Evolutionary conservation across 2,888 invertebrate genomes (phyloP), one percentile per base, ranked within the genome.

Genomic region (Pyrochroa serraticornis): DNA sequence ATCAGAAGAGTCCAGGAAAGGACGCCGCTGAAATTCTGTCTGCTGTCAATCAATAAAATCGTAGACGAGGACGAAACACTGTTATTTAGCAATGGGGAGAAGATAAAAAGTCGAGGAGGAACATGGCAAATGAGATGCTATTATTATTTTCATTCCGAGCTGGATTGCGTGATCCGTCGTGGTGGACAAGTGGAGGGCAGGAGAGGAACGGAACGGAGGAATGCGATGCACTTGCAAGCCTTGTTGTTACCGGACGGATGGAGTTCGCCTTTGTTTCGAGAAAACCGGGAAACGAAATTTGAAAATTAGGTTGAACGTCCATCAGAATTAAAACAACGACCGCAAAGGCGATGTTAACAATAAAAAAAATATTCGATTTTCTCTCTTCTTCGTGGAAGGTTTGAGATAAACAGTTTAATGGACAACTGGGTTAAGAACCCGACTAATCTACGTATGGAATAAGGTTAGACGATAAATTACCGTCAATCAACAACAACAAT

Each of bases 81-180:
- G 34, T 53, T 45, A 45, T 53, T 43, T 55, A 30, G 32, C 36
- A 42, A 22, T 22, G 22, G 46, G 22, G 35, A 47, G 47, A 35
- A 54, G 34, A 54, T 46, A 46, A 43, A 48, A 34, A 42, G 43
- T 38, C 37, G 43, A 37, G 42, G 37, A 44, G 36, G 46, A 12
- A 42, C 47, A 54, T 55, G 36, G 34, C 35, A 47, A 54, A 54
- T 54, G 54, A 47, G 14, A 6, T 33, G 43, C 43, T 43, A 55
- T 55, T 43, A 55, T 55, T 55, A 55, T 42, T 55, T 55, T 48
- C 48, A 55, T 55, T 45, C 35, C 41, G 53, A 53, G 36, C 42
- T 42, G 47, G 42, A 48, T 55, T 48, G 54, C 54, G 54, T 55
- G 54, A 48, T 55, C 54, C 32, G 41, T 41, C 36, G 42, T 36